These are phyloP conservation scores for Anastrepha ludens DNA, from an alignment of 1,140 invertebrate genomes.

Conservation along the genomic window DNA sequence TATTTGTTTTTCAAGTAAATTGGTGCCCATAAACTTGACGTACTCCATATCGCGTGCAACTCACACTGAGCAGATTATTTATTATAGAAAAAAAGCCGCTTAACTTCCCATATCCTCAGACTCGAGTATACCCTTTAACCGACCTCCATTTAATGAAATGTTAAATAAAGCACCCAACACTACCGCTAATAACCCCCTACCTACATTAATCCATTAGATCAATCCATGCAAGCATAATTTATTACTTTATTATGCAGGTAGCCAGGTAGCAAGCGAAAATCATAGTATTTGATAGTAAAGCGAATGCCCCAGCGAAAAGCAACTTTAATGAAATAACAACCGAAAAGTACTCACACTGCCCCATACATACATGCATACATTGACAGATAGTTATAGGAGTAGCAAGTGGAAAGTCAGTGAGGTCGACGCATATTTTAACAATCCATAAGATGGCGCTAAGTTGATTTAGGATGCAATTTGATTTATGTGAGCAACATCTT, in stretches of 20 bases:
- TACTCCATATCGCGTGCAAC: no score
- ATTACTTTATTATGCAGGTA: slow-evolving; percentile 29
- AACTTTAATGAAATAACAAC: neutral
- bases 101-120: no score
- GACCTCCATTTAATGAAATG: no score
- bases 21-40: no score
- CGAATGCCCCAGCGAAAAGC: no score
- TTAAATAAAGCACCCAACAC: no score
- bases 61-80: no score
- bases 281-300: neutral
- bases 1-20: no score
- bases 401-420: neutral
- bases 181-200: neutral
- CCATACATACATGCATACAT: neutral
- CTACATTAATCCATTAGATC: neutral
- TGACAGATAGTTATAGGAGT: neutral
- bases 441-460: slow-evolving; percentile 28
- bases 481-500: slow-evolving; percentile 7
- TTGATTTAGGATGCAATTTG: slow-evolving; percentile 39
- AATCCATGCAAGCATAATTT: neutral
- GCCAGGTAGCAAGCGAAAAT: slow-evolving; percentile 4
- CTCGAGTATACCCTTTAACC: no score
- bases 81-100: no score
- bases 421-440: slow-evolving; percentile 5
- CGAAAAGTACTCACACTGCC: neutral